phyloP scores from a whole-genome alignment of 1,140 invertebrate species.

The Prorops nasuta region DNA sequence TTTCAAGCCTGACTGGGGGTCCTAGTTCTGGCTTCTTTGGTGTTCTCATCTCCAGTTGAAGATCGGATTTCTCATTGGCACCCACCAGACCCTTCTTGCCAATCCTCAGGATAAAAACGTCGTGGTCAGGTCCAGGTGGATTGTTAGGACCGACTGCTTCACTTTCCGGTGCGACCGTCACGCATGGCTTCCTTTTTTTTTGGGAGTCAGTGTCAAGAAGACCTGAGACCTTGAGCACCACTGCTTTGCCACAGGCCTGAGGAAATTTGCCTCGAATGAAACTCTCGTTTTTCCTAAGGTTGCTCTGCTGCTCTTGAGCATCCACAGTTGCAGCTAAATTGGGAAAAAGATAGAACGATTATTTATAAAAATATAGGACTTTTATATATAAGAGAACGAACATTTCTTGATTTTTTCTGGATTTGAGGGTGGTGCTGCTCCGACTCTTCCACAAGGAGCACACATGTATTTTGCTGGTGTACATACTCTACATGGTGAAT shows the following conservation, averaged over 20 bases:
- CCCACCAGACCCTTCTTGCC: constrained; percentile 52
- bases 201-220: constrained; percentile 21
- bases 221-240: constrained; percentile 49
- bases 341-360: too few species aligned
- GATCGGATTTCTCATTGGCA: constrained; percentile 45
- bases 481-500: too few species aligned
- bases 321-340: too few species aligned
- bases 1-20: constrained; percentile 46
- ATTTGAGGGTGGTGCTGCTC: too few species aligned
- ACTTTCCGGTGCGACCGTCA: constrained; percentile 33
- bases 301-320: too few species aligned
- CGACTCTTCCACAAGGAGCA: too few species aligned
- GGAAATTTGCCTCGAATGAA: neutral
- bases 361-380: too few species aligned
- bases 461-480: too few species aligned
- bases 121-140: constrained; percentile 29
- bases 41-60: constrained; percentile 51
- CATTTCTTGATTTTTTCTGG: too few species aligned
- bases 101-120: constrained; percentile 50
- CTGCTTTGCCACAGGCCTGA: constrained; percentile 40
- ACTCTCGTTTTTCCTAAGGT: too few species aligned
- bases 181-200: constrained; percentile 22
- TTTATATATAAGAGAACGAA: too few species aligned
- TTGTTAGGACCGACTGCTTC: constrained; percentile 11
- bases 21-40: constrained; percentile 43